These are phyloP conservation scores for Pteronura brasiliensis DNA, from an alignment of 2,113 vertebrate species.

Conservation along the genomic window DNA sequence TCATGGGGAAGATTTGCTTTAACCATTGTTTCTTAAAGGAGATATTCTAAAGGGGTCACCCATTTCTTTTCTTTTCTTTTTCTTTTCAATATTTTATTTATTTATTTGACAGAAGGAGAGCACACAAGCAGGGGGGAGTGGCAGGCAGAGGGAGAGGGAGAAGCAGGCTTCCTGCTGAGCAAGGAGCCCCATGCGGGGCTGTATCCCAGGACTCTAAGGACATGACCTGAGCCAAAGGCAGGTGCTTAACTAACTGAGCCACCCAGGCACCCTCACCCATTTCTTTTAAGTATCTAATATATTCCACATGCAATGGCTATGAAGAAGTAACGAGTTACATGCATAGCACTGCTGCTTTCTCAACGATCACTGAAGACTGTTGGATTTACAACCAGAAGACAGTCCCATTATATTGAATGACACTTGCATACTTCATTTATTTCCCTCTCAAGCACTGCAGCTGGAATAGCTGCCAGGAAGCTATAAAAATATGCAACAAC, in stretches of 20 bases:
- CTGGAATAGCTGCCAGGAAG: conserved; percentile 42
- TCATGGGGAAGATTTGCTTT: neutral
- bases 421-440: conserved; percentile 43
- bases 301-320: neutral
- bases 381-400: conserved; percentile 32
- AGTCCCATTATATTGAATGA: neutral
- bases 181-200: neutral
- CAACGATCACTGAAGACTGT: neutral
- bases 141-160: too few relatives aligned
- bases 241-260: neutral
- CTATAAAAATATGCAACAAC: conserved; percentile 47
- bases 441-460: conserved; percentile 11
- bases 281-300: neutral
- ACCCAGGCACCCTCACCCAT: neutral
- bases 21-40: neutral
- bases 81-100: neutral
- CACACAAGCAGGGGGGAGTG: too few relatives aligned
- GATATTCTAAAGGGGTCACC: neutral
- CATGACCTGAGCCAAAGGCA: neutral
- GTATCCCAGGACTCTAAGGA: neutral
- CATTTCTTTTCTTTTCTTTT: neutral
- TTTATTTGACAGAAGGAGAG: neutral
- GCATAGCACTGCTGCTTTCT: neutral
- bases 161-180: neutral
- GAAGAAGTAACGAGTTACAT: neutral